Percentiles rank a stretch among this genome's conserved stretches.
Conservation (phyloP, 2,797 vertebrate genomes). For the Cetoscarus ocellatus region DNA sequence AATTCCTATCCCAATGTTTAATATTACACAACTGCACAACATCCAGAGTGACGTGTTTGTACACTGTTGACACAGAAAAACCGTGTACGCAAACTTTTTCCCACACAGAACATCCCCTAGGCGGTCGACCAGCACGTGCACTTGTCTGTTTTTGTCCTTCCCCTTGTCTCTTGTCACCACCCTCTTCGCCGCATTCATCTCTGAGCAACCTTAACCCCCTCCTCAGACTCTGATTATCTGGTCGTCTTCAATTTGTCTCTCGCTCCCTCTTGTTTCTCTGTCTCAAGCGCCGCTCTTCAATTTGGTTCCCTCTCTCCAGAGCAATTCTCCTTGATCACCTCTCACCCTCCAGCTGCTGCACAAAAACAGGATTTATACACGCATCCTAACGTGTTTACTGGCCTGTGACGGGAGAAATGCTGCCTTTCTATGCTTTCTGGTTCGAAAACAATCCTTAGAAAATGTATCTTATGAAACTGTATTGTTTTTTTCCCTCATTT, state of each 20-base stretch:
- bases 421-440: neutral
- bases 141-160: conserved; percentile 9
- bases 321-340: conserved; percentile 47
- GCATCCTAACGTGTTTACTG: neutral
- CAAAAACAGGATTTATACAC: conserved; percentile 5
- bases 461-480: neutral
- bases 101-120: no score
- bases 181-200: conserved; percentile 47
- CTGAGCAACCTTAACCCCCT: conserved; percentile 41
- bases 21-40: no score
- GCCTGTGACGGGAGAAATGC: neutral
- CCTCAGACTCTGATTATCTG: conserved; percentile 62
- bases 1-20: no score
- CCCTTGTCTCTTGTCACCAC: conserved; percentile 21
- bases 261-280: conserved; percentile 34
- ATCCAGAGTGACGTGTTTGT: no score
- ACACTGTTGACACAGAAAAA: no score
- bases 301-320: conserved; percentile 39
- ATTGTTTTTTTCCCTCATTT: neutral
- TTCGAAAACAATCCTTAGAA: neutral
- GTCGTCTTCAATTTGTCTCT: conserved; percentile 55
- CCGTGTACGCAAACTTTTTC: no score
- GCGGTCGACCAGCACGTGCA: no score
- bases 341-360: conserved; percentile 20
- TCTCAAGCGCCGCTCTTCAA: conserved; percentile 44